Evolutionary conservation across 1,140 invertebrate genomes (phyloP).

Genomic region (Oscheius sp.): DNA sequence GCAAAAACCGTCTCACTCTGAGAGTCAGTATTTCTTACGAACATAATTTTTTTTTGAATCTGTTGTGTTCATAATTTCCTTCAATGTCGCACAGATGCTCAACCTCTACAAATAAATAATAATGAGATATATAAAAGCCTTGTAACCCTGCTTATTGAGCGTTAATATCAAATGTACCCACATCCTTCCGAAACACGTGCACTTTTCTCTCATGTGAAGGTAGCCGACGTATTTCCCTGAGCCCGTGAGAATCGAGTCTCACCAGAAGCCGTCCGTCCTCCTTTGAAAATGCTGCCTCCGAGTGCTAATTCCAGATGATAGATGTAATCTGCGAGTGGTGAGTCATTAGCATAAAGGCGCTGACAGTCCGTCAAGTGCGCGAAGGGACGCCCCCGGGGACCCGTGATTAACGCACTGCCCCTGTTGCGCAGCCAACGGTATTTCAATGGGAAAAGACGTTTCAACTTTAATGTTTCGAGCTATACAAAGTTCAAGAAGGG

Average conservation of each 20-base stretch:
- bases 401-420: not conserved
- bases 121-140: not conserved
- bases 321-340: not conserved
- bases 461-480: not conserved
- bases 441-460: not conserved
- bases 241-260: not conserved
- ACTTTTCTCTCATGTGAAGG: not conserved
- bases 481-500: not conserved
- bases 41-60: no score
- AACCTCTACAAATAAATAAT: no score
- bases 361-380: constrained; percentile 6
- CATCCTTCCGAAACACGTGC: not conserved
- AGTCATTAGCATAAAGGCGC: not conserved
- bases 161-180: not conserved
- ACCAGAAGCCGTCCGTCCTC: not conserved
- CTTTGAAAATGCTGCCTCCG: not conserved
- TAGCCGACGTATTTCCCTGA: not conserved
- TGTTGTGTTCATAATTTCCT: no score
- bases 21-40: no score
- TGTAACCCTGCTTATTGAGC: not conserved
- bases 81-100: no score
- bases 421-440: no score
- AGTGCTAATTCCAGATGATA: not conserved
- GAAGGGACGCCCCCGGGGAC: not conserved
- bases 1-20: no score